A percentile compares a stretch with the other conserved stretches of the same genome.
phyloP scores from a whole-genome alignment of 1,140 invertebrate species.

The Copidosoma floridanum region DNA sequence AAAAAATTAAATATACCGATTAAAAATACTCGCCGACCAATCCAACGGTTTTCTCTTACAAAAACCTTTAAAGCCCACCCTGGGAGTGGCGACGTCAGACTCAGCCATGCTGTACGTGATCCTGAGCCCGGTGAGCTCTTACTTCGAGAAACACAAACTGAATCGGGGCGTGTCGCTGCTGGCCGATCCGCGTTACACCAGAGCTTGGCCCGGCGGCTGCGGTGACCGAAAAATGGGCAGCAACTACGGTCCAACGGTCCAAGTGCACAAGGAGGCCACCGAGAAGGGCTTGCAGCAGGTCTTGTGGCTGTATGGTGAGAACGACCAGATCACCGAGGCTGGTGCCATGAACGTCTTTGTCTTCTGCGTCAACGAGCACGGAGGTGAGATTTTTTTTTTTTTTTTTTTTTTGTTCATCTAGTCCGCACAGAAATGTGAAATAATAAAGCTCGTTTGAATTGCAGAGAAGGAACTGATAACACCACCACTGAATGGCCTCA shows the following conservation, averaged over 20 bases:
- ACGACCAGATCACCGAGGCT: constrained; percentile 94
- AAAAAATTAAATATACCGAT: too few species aligned
- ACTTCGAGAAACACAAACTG: constrained; percentile 69
- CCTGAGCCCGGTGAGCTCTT: constrained; percentile 88
- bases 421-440: too few species aligned
- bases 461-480: constrained; percentile 90
- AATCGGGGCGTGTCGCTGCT: constrained; percentile 61
- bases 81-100: constrained; percentile 83
- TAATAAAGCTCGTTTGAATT: constrained; percentile 11
- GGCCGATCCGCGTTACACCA: constrained; percentile 76
- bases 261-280: constrained; percentile 76
- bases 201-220: constrained; percentile 95
- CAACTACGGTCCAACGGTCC: constrained; percentile 86
- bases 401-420: neutral
- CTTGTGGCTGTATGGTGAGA: constrained; percentile 93
- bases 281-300: constrained; percentile 89
- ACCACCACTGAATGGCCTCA: constrained; percentile 87
- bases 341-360: constrained; percentile 99
- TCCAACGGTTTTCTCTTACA: too few species aligned
- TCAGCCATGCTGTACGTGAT: constrained; percentile 89
- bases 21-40: too few species aligned
- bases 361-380: constrained; percentile 82
- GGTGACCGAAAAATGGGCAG: constrained; percentile 95
- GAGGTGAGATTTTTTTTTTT: constrained; percentile 65
- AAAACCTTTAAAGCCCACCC: constrained; percentile 75